These are phyloP conservation scores for Macropis europaea DNA, from an alignment of 2,888 invertebrate species.

Conservation along the genomic window DNA sequence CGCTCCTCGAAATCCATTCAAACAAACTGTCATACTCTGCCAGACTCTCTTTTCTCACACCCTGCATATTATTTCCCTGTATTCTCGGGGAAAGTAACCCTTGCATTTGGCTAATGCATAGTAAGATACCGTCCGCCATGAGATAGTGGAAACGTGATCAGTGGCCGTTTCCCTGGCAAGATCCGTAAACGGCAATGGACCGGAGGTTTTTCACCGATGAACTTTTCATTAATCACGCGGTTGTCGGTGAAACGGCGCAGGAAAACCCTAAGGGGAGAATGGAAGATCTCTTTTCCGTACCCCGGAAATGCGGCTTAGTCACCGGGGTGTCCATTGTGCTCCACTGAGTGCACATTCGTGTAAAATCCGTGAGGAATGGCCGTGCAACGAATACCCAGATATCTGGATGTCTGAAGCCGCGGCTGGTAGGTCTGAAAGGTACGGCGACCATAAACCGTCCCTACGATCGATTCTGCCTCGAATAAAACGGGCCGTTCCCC, in stretches of 20 bases:
- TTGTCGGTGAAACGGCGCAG: not conserved
- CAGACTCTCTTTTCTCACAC: no score
- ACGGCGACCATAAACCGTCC: not conserved
- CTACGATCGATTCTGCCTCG: not conserved
- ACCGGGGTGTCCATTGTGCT: slow-evolving; percentile 54
- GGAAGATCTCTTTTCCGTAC: slow-evolving; percentile 36
- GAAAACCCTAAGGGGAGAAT: slow-evolving; percentile 11
- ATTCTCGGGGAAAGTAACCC: no score
- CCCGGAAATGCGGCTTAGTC: slow-evolving; percentile 64
- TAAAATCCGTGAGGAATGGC: slow-evolving; percentile 41
- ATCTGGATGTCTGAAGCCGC: slow-evolving; percentile 2
- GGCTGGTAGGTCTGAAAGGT: slow-evolving; percentile 3
- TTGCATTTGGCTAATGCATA: no score
- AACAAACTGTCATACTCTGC: no score
- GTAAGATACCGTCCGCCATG: no score
- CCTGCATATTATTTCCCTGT: no score
- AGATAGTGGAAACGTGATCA: no score
- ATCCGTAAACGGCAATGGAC: not conserved
- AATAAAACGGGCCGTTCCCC: not conserved
- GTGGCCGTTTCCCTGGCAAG: no score
- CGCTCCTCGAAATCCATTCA: no score
- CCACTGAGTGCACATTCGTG: slow-evolving; percentile 58
- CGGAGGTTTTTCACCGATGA: not conserved
- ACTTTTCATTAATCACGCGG: slow-evolving; percentile 17
- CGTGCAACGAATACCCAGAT: slow-evolving; percentile 1